A percentile compares a stretch with the other conserved stretches of the same genome.
Evolutionary conservation across 2,888 invertebrate genomes (phyloP).

Genomic region (Osmoderma eremita): DNA sequence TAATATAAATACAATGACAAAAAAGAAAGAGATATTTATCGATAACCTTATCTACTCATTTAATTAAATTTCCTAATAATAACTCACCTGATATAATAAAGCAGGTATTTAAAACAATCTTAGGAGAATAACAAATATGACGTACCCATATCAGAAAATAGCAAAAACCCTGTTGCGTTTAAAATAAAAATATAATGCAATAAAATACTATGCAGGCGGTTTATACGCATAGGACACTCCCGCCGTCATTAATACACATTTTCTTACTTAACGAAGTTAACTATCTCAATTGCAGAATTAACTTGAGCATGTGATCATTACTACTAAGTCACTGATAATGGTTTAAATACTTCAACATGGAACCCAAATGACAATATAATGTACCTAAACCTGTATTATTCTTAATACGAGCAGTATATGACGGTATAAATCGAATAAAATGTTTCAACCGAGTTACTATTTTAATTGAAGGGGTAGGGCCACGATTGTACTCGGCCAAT

Average conservation of each 20-base stretch:
- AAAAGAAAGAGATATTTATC: not conserved
- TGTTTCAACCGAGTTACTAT: constrained; percentile 40
- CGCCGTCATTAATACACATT: constrained; percentile 3
- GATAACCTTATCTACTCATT: constrained; percentile 1
- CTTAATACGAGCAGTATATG: constrained; percentile 24
- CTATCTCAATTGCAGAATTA: constrained; percentile 42
- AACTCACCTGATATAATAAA: constrained; percentile 12
- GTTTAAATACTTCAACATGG: constrained; percentile 20
- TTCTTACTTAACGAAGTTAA: constrained; percentile 42
- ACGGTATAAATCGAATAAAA: constrained; percentile 28
- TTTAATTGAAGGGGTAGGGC: constrained; percentile 41
- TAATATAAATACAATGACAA: no score
- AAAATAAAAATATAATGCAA: constrained; percentile 3
- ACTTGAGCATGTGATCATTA: constrained; percentile 35
- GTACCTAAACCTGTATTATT: constrained; percentile 1
- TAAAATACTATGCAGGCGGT: not conserved
- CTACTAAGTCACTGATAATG: constrained; percentile 33
- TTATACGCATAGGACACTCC: constrained; percentile 10
- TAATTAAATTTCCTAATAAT: not conserved
- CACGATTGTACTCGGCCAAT: constrained; percentile 18
- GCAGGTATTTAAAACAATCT: not conserved
- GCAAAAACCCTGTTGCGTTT: not conserved
- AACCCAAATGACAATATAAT: constrained; percentile 39
- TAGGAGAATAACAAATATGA: not conserved
- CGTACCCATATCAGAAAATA: not conserved